Evolutionary conservation across 2,113 vertebrate species (phyloP).

Genomic region (Indri indri): DNA sequence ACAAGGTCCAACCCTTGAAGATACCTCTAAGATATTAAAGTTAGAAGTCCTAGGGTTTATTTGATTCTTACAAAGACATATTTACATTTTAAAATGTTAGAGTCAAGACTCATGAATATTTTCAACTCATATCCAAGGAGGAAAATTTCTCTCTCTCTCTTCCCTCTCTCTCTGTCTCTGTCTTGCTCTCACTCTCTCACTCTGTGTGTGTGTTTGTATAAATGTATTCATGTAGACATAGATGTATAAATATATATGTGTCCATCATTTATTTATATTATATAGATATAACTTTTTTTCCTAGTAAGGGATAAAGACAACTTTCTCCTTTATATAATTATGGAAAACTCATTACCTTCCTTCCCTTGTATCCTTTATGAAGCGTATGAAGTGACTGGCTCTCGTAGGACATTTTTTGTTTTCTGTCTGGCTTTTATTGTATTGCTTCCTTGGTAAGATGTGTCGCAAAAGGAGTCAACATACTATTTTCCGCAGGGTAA

Average conservation of each 20-base stretch:
- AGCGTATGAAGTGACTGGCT: background rate
- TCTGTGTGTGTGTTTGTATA: background rate
- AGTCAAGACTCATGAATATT: background rate
- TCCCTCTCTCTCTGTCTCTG: background rate
- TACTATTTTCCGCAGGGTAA: background rate
- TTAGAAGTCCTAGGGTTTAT: background rate
- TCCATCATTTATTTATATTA: background rate
- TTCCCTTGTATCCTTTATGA: background rate
- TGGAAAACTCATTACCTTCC: background rate
- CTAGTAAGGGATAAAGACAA: background rate
- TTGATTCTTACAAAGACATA: background rate
- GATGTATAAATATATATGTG: background rate
- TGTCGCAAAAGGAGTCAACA: background rate
- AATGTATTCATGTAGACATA: too few species aligned
- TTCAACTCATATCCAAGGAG: background rate
- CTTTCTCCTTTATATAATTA: background rate
- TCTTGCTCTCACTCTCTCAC: too few species aligned
- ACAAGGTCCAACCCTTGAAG: background rate
- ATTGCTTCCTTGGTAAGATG: background rate
- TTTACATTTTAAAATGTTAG: background rate
- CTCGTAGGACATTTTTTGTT: background rate
- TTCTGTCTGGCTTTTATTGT: background rate
- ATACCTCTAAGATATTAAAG: background rate
- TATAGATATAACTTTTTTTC: background rate
- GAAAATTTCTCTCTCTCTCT: background rate